Conservation (phyloP, 2,113 vertebrate genomes). For the Mionectes macconnelli region DNA sequence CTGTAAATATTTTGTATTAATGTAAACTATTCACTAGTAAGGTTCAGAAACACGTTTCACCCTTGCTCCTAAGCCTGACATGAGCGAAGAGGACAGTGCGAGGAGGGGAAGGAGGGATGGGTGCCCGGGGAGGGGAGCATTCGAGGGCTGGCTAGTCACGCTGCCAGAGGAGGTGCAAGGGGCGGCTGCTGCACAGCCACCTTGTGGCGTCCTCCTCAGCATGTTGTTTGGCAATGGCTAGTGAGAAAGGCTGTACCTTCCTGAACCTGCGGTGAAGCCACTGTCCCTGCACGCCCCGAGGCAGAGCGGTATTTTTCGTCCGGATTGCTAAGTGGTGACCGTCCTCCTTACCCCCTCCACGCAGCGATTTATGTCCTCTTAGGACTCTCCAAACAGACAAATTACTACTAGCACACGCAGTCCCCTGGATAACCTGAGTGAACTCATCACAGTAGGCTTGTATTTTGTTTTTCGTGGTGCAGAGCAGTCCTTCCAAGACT, state of each 20-base stretch:
- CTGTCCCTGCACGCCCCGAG: background rate
- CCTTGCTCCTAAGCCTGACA: background rate
- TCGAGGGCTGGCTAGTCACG: background rate
- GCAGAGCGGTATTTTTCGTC: background rate
- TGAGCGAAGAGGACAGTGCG: background rate
- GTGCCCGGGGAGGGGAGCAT: background rate
- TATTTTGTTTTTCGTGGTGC: background rate
- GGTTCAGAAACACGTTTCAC: background rate
- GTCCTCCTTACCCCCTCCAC: background rate
- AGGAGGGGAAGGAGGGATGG: background rate
- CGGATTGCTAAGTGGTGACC: background rate
- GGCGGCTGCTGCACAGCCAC: background rate
- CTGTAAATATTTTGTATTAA: constrained; percentile 25
- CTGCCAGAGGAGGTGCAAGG: background rate
- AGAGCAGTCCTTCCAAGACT: background rate
- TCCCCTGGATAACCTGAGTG: background rate
- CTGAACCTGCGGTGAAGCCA: background rate
- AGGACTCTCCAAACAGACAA: background rate
- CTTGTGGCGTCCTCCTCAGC: background rate
- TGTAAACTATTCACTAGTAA: background rate
- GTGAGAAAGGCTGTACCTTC: background rate
- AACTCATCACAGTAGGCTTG: background rate
- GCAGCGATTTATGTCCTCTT: background rate
- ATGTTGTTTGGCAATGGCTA: fast-evolving
- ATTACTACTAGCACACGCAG: background rate